A percentile compares a stretch with the other conserved stretches of the same genome.
Evolutionary conservation across 1,140 invertebrate genomes (phyloP).

Genomic region (Brachionus angularis): DNA sequence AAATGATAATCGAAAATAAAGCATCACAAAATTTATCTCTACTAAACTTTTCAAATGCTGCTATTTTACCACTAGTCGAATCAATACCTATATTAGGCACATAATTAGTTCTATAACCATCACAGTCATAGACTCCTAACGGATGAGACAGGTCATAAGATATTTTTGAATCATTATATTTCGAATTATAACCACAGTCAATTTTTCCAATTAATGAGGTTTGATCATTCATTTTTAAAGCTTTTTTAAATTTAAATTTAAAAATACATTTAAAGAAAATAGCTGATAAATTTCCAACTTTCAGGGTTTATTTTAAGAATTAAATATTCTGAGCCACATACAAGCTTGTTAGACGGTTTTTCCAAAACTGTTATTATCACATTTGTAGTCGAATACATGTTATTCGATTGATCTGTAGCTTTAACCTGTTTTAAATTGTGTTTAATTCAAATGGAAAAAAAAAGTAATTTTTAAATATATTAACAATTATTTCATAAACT

Average conservation of each 20-base stretch:
- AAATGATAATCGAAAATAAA: background rate
- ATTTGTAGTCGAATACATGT: background rate
- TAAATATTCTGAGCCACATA: background rate
- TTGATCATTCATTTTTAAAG: background rate
- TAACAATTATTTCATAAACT: conserved; percentile 5
- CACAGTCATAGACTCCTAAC: background rate
- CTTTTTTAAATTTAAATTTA: background rate
- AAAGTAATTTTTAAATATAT: background rate
- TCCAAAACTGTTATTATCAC: background rate
- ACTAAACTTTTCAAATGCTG: background rate
- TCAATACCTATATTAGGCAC: conserved; percentile 26
- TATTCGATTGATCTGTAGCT: conserved; percentile 19
- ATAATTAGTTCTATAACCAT: conserved; percentile 28
- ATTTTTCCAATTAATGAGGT: background rate
- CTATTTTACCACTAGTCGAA: background rate
- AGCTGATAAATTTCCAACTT: background rate
- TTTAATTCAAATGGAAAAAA: background rate
- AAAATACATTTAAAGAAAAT: background rate
- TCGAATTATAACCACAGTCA: background rate
- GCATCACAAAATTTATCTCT: conserved; percentile 37
- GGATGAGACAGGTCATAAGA: conserved; percentile 12
- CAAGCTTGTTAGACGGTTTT: background rate
- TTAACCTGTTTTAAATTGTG: background rate
- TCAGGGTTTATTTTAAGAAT: conserved; percentile 18
- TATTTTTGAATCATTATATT: background rate